phyloP scores from a whole-genome alignment of 2,797 vertebrate species.

The Poeciliopsis turneri region DNA sequence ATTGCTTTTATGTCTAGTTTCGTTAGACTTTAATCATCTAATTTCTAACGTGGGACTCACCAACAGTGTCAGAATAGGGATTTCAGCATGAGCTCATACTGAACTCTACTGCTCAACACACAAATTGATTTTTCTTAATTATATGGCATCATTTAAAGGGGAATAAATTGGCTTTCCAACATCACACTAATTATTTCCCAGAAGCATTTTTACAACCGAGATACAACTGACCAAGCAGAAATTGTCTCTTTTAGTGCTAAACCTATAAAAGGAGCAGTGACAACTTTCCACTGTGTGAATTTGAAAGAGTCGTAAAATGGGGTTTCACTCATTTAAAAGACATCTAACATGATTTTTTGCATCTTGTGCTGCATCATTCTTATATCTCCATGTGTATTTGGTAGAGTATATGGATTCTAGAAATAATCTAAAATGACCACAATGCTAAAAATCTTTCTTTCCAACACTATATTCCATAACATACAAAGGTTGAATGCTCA shows the following conservation, averaged over 20 bases:
- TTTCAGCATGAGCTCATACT: not conserved
- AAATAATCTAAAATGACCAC: not conserved
- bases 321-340: not conserved
- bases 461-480: not conserved
- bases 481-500: not conserved
- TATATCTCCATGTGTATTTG: not conserved
- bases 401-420: not conserved
- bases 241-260: not conserved
- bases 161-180: not conserved
- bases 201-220: not conserved
- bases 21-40: not conserved
- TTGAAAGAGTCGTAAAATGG: not conserved
- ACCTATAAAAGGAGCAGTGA: not conserved
- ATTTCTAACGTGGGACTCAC: not conserved
- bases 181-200: not conserved
- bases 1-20: not conserved
- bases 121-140: not conserved
- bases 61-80: not conserved
- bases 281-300: not conserved
- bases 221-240: not conserved
- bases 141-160: not conserved
- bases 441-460: not conserved
- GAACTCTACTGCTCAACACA: not conserved
- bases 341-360: not conserved
- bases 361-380: not conserved